Evolutionary conservation across 2,888 invertebrate genomes (phyloP).

Genomic region (Cephus sareptanus): DNA sequence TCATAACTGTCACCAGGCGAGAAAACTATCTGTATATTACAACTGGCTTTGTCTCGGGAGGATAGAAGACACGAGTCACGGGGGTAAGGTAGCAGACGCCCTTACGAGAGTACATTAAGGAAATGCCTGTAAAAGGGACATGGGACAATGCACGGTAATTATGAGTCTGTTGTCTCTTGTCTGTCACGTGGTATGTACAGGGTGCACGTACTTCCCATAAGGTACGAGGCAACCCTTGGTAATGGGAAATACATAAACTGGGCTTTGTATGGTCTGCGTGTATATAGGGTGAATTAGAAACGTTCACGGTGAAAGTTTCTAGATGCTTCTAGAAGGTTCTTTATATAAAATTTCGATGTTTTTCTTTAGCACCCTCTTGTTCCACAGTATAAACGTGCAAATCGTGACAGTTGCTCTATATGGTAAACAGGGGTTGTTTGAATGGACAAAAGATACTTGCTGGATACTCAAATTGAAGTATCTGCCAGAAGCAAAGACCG

Average conservation of each 20-base stretch:
- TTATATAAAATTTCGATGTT: too few species aligned
- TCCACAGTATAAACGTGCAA: neutral
- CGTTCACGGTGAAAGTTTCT: neutral
- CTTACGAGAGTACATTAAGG: neutral
- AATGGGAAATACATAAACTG: neutral
- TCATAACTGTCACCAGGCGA: neutral
- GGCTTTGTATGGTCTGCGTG: neutral
- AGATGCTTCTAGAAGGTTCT: neutral
- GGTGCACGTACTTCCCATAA: neutral
- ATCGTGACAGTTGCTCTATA: neutral
- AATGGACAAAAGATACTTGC: neutral
- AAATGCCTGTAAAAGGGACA: slow-evolving; percentile 2
- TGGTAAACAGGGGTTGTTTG: neutral
- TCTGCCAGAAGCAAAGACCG: neutral
- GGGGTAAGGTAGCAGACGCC: neutral
- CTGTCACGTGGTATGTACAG: neutral
- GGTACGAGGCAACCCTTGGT: neutral
- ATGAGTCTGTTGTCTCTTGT: neutral
- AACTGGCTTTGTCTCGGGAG: neutral
- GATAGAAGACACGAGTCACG: neutral
- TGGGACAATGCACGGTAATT: neutral
- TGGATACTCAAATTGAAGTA: neutral
- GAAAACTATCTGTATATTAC: neutral
- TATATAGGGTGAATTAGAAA: neutral
- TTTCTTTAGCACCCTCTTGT: neutral